Conservation (phyloP, 2,888 invertebrate species). For the Euclidia mi region DNA sequence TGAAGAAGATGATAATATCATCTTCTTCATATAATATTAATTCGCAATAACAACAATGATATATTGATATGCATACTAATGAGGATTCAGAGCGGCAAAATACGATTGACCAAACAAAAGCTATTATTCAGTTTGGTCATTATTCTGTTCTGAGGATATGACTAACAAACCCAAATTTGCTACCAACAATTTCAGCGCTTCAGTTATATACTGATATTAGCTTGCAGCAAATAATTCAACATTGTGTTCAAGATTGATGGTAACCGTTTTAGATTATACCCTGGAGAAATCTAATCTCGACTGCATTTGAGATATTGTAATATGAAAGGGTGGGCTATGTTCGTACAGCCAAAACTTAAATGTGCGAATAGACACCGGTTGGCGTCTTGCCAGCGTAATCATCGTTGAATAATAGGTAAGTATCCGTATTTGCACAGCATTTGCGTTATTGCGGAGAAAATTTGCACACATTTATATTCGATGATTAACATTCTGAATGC, state of each 20-base stretch:
- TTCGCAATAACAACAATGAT: too few species aligned
- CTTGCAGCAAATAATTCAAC: conserved; percentile 4
- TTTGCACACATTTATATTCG: conserved; percentile 60
- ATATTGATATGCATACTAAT: too few species aligned
- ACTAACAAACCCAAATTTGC: too few species aligned
- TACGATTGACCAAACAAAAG: too few species aligned
- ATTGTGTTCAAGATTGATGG: conserved; percentile 11
- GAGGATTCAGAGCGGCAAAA: too few species aligned
- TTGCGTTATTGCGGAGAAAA: conserved; percentile 69
- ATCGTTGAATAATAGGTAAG: conserved; percentile 71
- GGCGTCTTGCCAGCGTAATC: conserved; percentile 73
- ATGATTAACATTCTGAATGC: conserved; percentile 52
- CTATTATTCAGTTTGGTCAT: too few species aligned
- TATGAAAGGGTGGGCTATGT: conserved; percentile 47
- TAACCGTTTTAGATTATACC: conserved; percentile 17
- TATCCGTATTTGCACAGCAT: conserved; percentile 71
- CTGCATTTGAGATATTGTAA: conserved; percentile 48
- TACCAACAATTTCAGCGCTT: too few species aligned
- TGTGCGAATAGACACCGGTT: conserved; percentile 60
- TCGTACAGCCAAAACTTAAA: conserved; percentile 55
- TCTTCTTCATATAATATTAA: too few species aligned
- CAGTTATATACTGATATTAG: not conserved
- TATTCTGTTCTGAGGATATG: too few species aligned
- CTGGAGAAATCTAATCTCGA: conserved; percentile 41
- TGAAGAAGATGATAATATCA: too few species aligned